Base-by-base conservation (phyloP, 2,888 invertebrate genomes). In the Beris morrisii region DNA sequence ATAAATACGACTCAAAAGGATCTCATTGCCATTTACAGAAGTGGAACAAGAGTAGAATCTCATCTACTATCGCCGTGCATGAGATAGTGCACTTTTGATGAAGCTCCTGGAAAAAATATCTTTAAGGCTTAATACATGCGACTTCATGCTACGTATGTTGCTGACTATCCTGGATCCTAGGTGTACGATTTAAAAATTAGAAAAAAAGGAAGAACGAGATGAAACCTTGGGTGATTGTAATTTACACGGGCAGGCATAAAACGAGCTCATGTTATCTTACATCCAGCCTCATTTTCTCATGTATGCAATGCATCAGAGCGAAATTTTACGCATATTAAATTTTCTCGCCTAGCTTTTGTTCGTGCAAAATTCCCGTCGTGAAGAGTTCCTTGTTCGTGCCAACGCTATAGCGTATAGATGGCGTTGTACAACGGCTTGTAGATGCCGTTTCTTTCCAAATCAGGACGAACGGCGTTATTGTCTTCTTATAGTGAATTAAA, bases 261-360 rank as follows among this genome's bases (percentile, higher is more conserved):
- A 56, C 61, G 50, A 9, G 5, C 45, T 11, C 13, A 50, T 59
- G 15, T 28, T 46, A 31, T 59, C 31, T 46, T 46, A 59, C 22
- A 59, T 59, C 3, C 28, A 59, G 46, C 46, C 46, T 59, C 58
- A 52, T 61, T 61, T 50, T 52, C 50, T 64, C 54, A 64, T 64
- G 44, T 54, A 45, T 56, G 38, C 56, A 46, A 65, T 65, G 48
- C 57, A 57, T 48, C 43, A 9, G 44, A 65, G 65, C 52, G 57
- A 57, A 65, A 57, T 57, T 52, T 65, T 65, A 57, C 65, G 65
- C 65, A 57, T 65, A 65, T 65, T 65, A 65, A 65, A 57, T 65
- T 65, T 65, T 58, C 50, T 65, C 65, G 65, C 65, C 65, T 65
- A 22, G 57, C 56, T 65, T n/a, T 58, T 44, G 31, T 64, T 64